Percentiles rank a stretch among this genome's conserved stretches.
Conservation (phyloP, 1,140 invertebrate genomes). For the Atta texana region DNA sequence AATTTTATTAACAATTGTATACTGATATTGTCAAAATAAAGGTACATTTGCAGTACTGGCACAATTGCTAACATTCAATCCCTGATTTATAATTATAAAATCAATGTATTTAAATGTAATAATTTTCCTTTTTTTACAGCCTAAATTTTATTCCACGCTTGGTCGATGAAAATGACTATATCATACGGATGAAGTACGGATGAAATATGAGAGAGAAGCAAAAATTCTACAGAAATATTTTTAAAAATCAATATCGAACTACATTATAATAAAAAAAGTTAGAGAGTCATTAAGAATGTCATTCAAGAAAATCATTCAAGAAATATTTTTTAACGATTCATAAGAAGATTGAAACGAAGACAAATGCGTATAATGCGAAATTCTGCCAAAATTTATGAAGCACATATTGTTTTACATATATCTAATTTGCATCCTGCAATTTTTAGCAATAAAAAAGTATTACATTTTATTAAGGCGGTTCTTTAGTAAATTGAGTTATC, state of each 20-base stretch:
- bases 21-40: too few relatives aligned
- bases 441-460: conserved; percentile 41
- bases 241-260: conserved; percentile 66
- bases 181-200: conserved; percentile 51
- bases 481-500: too few relatives aligned
- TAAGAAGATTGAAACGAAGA: conserved; percentile 15
- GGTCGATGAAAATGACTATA: conserved; percentile 79
- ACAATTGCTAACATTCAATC: too few relatives aligned
- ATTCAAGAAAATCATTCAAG: conserved; percentile 62
- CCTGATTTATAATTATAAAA: neutral
- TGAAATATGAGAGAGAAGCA: conserved; percentile 42
- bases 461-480: neutral
- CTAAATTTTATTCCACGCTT: conserved; percentile 84
- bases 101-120: neutral
- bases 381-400: conserved; percentile 52
- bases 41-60: too few relatives aligned
- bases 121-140: conserved; percentile 78
- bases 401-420: conserved; percentile 37
- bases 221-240: conserved; percentile 70
- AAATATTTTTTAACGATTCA: conserved; percentile 64
- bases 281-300: conserved; percentile 61
- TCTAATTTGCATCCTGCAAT: conserved; percentile 32
- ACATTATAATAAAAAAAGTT: conserved; percentile 60
- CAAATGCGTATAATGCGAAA: conserved; percentile 46
- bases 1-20: too few relatives aligned